These are phyloP conservation scores for Bombus pyrosoma DNA, from an alignment of 1,140 invertebrate species.

Conservation along the genomic window DNA sequence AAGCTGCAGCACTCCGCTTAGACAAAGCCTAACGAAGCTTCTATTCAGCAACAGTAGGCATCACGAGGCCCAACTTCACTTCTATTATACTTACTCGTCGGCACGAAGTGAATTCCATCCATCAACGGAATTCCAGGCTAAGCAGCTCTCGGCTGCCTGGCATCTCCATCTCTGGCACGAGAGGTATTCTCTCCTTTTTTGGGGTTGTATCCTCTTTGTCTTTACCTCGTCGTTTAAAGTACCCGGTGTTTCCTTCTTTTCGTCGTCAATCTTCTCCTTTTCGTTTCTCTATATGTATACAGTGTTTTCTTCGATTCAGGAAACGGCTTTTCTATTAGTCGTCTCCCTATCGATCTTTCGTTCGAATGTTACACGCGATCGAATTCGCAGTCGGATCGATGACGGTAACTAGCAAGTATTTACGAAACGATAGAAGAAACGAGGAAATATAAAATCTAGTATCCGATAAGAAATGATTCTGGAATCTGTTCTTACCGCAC, in stretches of 20 bases:
- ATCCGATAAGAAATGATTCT: not conserved
- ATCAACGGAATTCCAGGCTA: slow-evolving; percentile 67
- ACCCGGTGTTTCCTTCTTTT: slow-evolving; percentile 11
- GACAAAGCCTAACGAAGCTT: slow-evolving; percentile 74
- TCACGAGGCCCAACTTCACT: slow-evolving; percentile 67
- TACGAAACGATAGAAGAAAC: not conserved
- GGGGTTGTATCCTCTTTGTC: slow-evolving; percentile 44
- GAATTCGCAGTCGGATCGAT: not conserved
- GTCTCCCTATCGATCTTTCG: too few species aligned
- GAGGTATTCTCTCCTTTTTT: slow-evolving; percentile 54
- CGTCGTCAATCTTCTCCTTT: not conserved
- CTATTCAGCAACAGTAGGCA: slow-evolving; percentile 72
- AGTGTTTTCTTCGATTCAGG: not conserved
- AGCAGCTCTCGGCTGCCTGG: slow-evolving; percentile 53
- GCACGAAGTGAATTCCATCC: slow-evolving; percentile 68
- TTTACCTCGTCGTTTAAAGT: slow-evolving; percentile 28
- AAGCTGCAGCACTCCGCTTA: slow-evolving; percentile 62
- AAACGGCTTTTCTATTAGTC: not conserved
- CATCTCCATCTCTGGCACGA: slow-evolving; percentile 44
- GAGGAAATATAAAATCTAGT: not conserved
- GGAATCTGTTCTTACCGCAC: not conserved
- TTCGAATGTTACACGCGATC: not conserved
- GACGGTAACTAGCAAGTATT: not conserved
- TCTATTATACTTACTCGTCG: slow-evolving; percentile 69
- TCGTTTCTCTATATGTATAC: not conserved